A percentile compares a stretch with the other conserved stretches of the same genome.
These are phyloP conservation scores for Synergus japonicus DNA, from an alignment of 2,888 invertebrate genomes.

Conservation along the genomic window DNA sequence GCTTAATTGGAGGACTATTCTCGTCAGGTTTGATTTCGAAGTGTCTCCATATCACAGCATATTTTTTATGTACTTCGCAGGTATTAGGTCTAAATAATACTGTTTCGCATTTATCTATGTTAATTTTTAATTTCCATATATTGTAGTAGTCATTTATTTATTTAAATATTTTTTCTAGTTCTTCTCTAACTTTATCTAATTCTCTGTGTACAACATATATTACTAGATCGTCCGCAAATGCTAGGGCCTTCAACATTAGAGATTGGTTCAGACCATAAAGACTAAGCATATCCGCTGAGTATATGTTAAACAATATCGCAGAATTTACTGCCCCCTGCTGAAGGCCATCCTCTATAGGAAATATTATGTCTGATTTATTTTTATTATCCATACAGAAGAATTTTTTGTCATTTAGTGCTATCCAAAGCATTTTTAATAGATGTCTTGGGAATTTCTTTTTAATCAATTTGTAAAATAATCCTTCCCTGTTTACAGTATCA, in stretches of 20 bases:
- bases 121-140: constrained; percentile 51
- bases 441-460: constrained; percentile 48
- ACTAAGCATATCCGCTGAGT: constrained; percentile 45
- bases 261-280: constrained; percentile 45
- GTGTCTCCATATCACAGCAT: constrained; percentile 20
- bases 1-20: neutral
- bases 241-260: constrained; percentile 17
- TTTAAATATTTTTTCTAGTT: too few species aligned
- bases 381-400: constrained; percentile 40
- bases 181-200: neutral
- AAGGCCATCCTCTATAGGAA: constrained; percentile 41
- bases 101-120: constrained; percentile 49
- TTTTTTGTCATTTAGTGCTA: constrained; percentile 46
- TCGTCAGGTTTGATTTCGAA: constrained; percentile 39
- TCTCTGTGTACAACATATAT: constrained; percentile 38
- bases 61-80: constrained; percentile 13
- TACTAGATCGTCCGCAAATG: constrained; percentile 53
- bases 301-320: constrained; percentile 53
- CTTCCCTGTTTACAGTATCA: constrained; percentile 48
- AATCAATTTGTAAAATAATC: constrained; percentile 49
- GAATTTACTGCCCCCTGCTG: constrained; percentile 52
- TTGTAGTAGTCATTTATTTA: constrained; percentile 45
- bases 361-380: constrained; percentile 4
- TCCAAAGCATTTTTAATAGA: constrained; percentile 43
- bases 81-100: constrained; percentile 48